These are phyloP conservation scores for Scaptomyza reducta DNA, from an alignment of 2,888 invertebrate genomes.

Conservation along the genomic window DNA sequence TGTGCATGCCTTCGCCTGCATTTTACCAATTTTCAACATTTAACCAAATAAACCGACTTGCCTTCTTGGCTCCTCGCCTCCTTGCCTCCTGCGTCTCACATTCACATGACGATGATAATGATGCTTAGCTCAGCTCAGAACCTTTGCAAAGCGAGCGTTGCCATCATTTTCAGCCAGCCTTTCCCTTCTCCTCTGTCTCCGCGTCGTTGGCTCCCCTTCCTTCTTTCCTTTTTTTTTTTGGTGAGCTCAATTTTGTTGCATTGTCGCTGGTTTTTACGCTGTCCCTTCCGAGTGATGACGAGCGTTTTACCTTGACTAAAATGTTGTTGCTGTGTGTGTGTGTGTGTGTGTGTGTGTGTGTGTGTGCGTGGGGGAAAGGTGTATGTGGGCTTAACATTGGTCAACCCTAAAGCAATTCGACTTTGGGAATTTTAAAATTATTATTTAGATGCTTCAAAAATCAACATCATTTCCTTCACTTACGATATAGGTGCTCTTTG, in stretches of 20 bases:
- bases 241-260: constrained; percentile 45
- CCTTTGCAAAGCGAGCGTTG: constrained; percentile 28
- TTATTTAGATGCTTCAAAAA: too few species aligned
- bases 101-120: constrained; percentile 48
- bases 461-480: too few species aligned
- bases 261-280: constrained; percentile 34
- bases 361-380: neutral
- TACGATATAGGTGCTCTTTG: too few species aligned
- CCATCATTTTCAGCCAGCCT: constrained; percentile 51
- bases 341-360: neutral
- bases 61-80: constrained; percentile 1
- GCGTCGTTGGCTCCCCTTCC: constrained; percentile 10
- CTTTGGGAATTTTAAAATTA: too few species aligned
- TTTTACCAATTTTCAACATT: constrained; percentile 76
- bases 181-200: neutral
- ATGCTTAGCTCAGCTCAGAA: constrained; percentile 22
- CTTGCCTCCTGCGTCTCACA: constrained; percentile 35
- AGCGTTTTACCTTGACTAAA: constrained; percentile 51
- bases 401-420: neutral
- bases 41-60: constrained; percentile 71
- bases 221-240: constrained; percentile 2
- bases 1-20: constrained; percentile 34
- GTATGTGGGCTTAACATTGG: too few species aligned
- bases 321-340: neutral
- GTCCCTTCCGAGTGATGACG: constrained; percentile 27